Evolutionary conservation across 2,113 vertebrate species (phyloP), one percentile per base, ranked within the genome.

Genomic region (Eleginops maclovinus): DNA sequence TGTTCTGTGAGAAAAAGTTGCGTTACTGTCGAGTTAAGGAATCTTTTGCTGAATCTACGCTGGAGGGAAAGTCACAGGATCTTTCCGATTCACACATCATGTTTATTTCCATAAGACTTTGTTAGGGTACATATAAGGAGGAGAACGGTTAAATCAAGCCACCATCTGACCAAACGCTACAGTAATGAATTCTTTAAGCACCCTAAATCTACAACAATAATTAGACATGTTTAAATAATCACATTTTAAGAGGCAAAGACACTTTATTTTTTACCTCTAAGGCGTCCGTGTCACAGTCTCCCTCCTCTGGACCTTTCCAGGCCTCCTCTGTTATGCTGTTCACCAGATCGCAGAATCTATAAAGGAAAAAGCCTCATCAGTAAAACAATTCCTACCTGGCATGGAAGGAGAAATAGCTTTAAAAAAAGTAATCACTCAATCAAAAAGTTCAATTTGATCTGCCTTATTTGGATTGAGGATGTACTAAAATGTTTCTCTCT

Each of bases 261-360:
- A n/a, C n/a, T n/a, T n/a, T n/a, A n/a, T n/a, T n/a, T 58, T 80
- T 90, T 94, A 99, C 98, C 96, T 99, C 98, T 72, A 99, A 88
- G 31, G 96, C 94, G 28, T 99, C 97, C 3, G 91, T 81, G 56
- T 99, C 97, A 83, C 96, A 97, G 47, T 99, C 98, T 2, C 96
- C 95, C 77, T 99, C 98, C 40, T 99, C 98, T 0, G 95, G 91
- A 43, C 93, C 87, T 81, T 94, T 96, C 88, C 97, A 97, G 61
- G 96, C 95, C 83, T 99, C 98, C 83, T 99, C 97, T 0, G 96
- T 96, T 51, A 99, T 96, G 77, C 95, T 96, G 87, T 98, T 99
- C 65, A 99, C 97, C 95, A 98, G 95, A 76, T 98, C 97, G 91
- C 98, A 98, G 94, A 99, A 99, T 86, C 97, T 99, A 83, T 55